Evolutionary conservation across 2,113 vertebrate species (phyloP), one percentile per base, ranked within the genome.

Genomic region (Apus apus): DNA sequence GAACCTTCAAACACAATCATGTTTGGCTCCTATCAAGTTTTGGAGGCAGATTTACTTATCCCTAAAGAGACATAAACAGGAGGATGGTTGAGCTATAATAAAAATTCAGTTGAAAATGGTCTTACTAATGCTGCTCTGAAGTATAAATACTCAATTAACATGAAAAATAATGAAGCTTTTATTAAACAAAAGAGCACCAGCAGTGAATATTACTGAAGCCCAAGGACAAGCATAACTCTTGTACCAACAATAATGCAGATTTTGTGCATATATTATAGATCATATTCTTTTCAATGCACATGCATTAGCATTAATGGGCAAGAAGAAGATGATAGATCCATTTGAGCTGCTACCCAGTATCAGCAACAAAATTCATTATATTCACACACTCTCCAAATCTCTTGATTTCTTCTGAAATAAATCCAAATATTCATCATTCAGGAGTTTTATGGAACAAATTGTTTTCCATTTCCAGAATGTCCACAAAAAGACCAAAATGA

Each of bases 121-220:
- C 38, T 93, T 87, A 12, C 48, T 90, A 91, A 86, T 89, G 85
- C 58, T 92, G 43, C 62, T 94, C 72, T 85, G 81, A 97, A 91
- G 72, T 89, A 81, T 90, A 95, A 92, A 87, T 95, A 91, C 90
- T 93, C 97, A 94, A 92, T 92, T 93, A 96, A 93, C 94, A 79
- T 62, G 83, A 91, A 94, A 97, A 97, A 97, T 94, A 96, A 96
- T 88, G 72, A 96, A 95, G 77, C 57, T 91, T 93, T 94, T 95
- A 95, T 96, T 90, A 93, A 94, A 96, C 80, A 97, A 89, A 92
- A 91, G 91, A 87, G 86, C 61, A 86, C 27, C 48, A 89, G 74
- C 53, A n/a, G 18, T 64, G 60, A 72, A 15, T 73, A 76, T 71
- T 64, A 17, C 87, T 90, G 32, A 93, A 96, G 83, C 79, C 85